phyloP scores from a whole-genome alignment of 2,113 vertebrate genomes.

The Nymphicus hollandicus region DNA sequence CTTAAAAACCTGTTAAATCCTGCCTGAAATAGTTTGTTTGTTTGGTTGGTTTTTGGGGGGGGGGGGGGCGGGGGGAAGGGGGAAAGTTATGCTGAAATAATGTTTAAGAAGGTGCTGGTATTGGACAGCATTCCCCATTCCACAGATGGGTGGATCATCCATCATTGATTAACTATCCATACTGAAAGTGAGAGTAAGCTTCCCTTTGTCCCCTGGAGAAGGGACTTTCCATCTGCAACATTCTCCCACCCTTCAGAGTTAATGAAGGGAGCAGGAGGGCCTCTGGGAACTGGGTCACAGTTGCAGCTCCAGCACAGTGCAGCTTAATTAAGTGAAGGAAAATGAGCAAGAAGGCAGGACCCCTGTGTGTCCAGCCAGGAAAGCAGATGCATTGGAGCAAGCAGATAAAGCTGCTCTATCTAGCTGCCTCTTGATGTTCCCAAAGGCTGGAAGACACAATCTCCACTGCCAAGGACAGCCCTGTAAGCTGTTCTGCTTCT shows the following conservation, averaged over 20 bases:
- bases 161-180: background rate
- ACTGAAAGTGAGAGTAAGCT: conserved; percentile 3
- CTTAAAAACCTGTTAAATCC: background rate
- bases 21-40: background rate
- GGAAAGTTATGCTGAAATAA: background rate
- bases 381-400: background rate
- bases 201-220: background rate
- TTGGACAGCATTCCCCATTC: background rate
- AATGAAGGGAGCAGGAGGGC: background rate
- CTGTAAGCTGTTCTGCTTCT: background rate
- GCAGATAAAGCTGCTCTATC: background rate
- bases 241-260: background rate
- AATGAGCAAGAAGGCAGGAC: background rate
- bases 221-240: background rate
- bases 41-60: no score
- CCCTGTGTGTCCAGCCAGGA: background rate
- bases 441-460: background rate
- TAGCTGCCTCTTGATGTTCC: background rate
- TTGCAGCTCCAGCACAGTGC: background rate
- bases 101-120: background rate
- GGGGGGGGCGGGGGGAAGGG: background rate
- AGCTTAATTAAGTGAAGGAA: conserved; percentile 14
- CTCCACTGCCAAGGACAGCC: background rate
- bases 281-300: conserved; percentile 67
- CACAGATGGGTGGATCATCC: background rate